A percentile compares a stretch with the other conserved stretches of the same genome.
Evolutionary conservation across 2,797 vertebrate genomes (phyloP).

Genomic region (Antennarius maculatus): DNA sequence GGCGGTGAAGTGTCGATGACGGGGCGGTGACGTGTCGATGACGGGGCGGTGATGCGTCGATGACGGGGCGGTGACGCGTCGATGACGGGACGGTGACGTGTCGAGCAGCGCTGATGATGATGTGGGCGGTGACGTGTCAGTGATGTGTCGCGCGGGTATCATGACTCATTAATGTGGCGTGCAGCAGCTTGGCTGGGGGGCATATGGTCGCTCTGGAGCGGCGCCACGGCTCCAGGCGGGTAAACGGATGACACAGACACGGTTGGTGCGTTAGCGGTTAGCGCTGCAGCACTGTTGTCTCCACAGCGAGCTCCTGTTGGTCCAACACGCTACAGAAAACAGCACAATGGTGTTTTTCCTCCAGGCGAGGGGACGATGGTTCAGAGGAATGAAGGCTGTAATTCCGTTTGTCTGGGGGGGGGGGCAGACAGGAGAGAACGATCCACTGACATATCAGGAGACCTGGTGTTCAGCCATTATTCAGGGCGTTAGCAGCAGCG

Average conservation of each 20-base stretch:
- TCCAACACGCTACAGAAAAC: constrained; percentile 57
- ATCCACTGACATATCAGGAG: constrained; percentile 54
- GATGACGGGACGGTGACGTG: too few species aligned
- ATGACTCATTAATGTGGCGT: constrained; percentile 61
- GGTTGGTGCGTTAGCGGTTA: constrained; percentile 56
- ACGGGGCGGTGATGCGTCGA: too few species aligned
- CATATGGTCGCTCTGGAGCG: constrained; percentile 75
- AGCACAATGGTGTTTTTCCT: constrained; percentile 40
- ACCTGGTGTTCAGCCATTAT: constrained; percentile 47
- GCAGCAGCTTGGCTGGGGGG: constrained; percentile 69
- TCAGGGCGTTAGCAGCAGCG: constrained; percentile 60
- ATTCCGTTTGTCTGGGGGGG: constrained; percentile 52
- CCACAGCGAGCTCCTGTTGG: constrained; percentile 53
- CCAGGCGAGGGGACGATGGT: constrained; percentile 31
- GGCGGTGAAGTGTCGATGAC: too few species aligned
- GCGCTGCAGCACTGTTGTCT: constrained; percentile 45
- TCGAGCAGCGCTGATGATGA: too few species aligned
- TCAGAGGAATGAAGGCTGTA: constrained; percentile 43
- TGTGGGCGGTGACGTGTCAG: constrained; percentile 16
- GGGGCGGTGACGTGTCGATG: too few species aligned
- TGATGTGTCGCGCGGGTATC: constrained; percentile 20
- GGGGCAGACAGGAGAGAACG: constrained; percentile 26
- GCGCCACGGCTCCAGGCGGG: constrained; percentile 70
- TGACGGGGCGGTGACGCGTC: too few species aligned
- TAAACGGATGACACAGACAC: constrained; percentile 66